These are phyloP conservation scores for Montipora cactus DNA, from an alignment of 64 coral and sea anemone genomes.

Conservation along the genomic window DNA sequence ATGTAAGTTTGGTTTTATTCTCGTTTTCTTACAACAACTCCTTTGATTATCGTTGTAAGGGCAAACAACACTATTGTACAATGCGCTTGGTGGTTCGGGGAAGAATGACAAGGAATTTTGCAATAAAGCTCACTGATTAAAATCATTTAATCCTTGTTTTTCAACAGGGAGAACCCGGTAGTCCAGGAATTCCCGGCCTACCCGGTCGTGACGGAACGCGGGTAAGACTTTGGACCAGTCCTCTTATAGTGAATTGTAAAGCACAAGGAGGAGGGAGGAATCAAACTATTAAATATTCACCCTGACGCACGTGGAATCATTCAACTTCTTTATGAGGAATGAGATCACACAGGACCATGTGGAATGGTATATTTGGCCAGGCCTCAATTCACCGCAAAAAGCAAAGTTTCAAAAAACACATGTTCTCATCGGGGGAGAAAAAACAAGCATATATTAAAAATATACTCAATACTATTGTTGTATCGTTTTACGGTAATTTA, in stretches of 20 bases:
- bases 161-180: slow-evolving; percentile 20
- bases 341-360: neutral
- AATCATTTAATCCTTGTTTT: neutral
- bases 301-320: too few relatives aligned
- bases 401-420: too few relatives aligned
- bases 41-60: neutral
- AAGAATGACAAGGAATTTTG: neutral
- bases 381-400: neutral
- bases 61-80: too few relatives aligned
- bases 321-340: neutral
- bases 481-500: too few relatives aligned
- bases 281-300: too few relatives aligned
- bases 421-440: too few relatives aligned
- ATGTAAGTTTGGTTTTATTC: neutral
- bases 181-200: slow-evolving; percentile 10
- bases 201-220: slow-evolving; percentile 4
- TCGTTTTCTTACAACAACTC: neutral
- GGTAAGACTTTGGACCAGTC: neutral
- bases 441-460: too few relatives aligned
- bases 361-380: neutral
- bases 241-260: too few relatives aligned
- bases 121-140: neutral
- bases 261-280: neutral
- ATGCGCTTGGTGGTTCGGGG: too few relatives aligned
- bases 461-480: too few relatives aligned